Evolutionary conservation across 2,113 vertebrate species (phyloP).

Genomic region (Podarcis cretensis): DNA sequence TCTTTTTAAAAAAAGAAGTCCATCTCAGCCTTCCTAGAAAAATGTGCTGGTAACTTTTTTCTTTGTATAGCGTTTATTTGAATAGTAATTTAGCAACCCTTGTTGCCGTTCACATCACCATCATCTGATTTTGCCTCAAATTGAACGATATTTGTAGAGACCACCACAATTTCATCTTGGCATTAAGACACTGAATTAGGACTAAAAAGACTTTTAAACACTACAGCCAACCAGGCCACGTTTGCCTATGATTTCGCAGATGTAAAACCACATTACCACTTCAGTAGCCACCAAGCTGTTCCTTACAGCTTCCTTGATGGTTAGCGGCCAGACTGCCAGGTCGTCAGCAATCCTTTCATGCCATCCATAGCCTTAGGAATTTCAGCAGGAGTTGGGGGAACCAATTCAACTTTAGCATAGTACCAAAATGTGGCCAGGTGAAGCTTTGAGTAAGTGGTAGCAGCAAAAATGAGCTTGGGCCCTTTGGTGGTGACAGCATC

Average conservation of each 20-base stretch:
- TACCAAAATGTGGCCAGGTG: slow-evolving; percentile 91
- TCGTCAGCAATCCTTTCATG: slow-evolving; percentile 76
- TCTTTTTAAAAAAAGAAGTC: too few relatives aligned
- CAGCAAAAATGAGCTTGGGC: slow-evolving; percentile 83
- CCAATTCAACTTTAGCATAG: slow-evolving; percentile 92
- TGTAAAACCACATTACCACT: slow-evolving; percentile 98
- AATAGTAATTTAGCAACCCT: background rate
- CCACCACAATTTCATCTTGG: slow-evolving; percentile 21
- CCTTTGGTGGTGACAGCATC: slow-evolving; percentile 75
- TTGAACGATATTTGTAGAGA: slow-evolving; percentile 33
- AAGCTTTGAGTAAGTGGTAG: slow-evolving; percentile 89
- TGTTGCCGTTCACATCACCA: background rate
- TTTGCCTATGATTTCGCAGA: slow-evolving; percentile 97
- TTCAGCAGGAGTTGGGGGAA: slow-evolving; percentile 89
- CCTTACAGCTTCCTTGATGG: slow-evolving; percentile 91
- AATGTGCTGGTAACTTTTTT: too few relatives aligned
- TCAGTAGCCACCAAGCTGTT: slow-evolving; percentile 94
- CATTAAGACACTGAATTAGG: slow-evolving; percentile 59
- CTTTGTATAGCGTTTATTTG: background rate
- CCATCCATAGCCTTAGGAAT: slow-evolving; percentile 89
- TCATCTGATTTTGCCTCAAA: background rate
- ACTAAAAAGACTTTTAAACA: slow-evolving; percentile 78
- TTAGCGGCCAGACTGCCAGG: slow-evolving; percentile 86
- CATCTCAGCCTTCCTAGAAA: too few relatives aligned
- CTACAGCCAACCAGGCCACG: slow-evolving; percentile 89